These are phyloP conservation scores for Notiomystis cincta DNA, from an alignment of 2,113 vertebrate species.

Conservation along the genomic window DNA sequence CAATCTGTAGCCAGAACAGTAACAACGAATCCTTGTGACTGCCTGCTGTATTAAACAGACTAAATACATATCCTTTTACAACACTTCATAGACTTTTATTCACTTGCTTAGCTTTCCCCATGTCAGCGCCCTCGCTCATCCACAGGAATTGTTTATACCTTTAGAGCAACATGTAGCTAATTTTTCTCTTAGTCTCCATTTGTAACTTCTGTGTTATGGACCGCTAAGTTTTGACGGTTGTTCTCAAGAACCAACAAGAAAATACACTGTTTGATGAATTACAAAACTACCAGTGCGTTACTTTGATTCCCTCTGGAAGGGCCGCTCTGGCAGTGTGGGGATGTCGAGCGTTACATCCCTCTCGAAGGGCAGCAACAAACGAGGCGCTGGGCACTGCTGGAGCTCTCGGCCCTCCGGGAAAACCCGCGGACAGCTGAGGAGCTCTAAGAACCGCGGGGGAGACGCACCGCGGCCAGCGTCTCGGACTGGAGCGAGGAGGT, in stretches of 20 bases:
- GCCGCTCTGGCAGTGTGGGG: accelerated
- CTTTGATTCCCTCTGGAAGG: background rate
- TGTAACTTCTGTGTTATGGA: background rate
- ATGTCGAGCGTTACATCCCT: background rate
- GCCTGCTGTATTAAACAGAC: background rate
- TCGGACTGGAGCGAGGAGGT: background rate
- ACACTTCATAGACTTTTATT: background rate
- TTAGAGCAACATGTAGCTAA: background rate
- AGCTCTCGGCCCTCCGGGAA: background rate
- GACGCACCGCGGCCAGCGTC: background rate
- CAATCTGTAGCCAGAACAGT: background rate
- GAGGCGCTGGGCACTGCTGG: background rate
- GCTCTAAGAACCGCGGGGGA: accelerated
- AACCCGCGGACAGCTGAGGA: background rate
- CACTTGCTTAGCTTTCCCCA: background rate
- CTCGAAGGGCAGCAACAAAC: background rate
- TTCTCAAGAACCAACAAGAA: background rate
- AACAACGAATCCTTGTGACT: background rate
- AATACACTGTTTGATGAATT: accelerated
- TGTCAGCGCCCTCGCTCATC: background rate
- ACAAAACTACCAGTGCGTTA: background rate
- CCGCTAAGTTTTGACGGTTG: accelerated
- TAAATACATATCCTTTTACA: background rate
- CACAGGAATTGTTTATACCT: background rate
- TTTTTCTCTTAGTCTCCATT: background rate